Base-by-base conservation (phyloP, 2,113 vertebrate species). In the Sinosuthora webbiana region DNA sequence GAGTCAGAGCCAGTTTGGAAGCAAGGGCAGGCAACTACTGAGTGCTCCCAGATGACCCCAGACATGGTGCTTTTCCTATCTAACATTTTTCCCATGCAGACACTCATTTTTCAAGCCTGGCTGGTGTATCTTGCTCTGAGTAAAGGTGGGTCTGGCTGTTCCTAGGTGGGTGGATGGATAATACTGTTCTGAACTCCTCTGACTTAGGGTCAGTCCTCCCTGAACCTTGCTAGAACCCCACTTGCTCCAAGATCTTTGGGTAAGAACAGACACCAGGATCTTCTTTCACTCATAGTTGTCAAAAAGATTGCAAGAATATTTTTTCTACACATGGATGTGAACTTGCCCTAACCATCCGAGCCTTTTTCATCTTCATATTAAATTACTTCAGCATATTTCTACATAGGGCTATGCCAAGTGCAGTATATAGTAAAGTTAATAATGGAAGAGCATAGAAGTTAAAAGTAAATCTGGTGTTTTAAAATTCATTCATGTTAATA, bases 401-500 rank as follows among this genome's bases (percentile, higher is more conserved):
- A 13, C 57, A 53, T 6, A 15, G 27, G 37, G 50, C 45, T 71
- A 73, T 2, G 8, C 55, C 1, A 10, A 85, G 70, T 73, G 21
- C 49, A 63, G 87, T 70, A 65, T 39, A 47, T 52, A 87, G 70
- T 19, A 50, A 65, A 79, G 75, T 90, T 94, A 97, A 95, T 94
- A 92, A 95, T 90, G 60, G 71, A 95, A 90, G 92, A 93, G 74
- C 28, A 80, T 39, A 35, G 67, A 83, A 90, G 62, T 88, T 95
- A 70, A 76, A 94, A 95, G 74, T 85, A 89, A 95, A 83, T 84
- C 78, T 39, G 25, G 42, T 62, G 15, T 50, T 95, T 91, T 91
- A 88, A 91, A 89, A 88, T 91, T 91, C 33, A 83, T 77, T 88
- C 57, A 8, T 45, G 55, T 94, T 94, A 96, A 95, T 94, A 96